A percentile compares a stretch with the other conserved stretches of the same genome.
Conservation (phyloP, 2,888 invertebrate species). For the Cephus nigrinus region DNA sequence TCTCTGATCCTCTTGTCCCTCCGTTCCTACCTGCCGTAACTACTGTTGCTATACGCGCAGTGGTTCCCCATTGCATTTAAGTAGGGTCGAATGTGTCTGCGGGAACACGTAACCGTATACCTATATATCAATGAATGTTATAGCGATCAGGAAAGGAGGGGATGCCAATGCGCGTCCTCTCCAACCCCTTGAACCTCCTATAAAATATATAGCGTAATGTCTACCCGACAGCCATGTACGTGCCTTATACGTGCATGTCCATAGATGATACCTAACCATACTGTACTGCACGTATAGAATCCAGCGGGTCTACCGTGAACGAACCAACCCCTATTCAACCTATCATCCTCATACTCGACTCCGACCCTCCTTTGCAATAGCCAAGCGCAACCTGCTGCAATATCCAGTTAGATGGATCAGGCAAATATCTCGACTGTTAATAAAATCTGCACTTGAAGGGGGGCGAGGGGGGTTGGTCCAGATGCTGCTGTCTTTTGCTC, state of each 20-base stretch:
- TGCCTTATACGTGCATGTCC: not conserved
- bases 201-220: conserved; percentile 48
- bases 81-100: not conserved
- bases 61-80: not conserved
- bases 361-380: not conserved
- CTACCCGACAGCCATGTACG: conserved; percentile 36
- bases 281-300: not conserved
- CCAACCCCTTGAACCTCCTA: conserved; percentile 22
- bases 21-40: not conserved
- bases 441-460: not conserved
- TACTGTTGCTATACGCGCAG: not conserved
- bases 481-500: not conserved
- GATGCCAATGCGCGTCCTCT: conserved; percentile 36
- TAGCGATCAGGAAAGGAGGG: not conserved
- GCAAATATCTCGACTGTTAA: not conserved
- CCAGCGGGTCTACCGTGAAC: not conserved
- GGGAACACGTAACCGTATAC: not conserved
- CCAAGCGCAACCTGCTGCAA: not conserved
- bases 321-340: not conserved
- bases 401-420: not conserved
- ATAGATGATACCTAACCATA: not conserved
- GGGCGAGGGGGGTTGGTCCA: not conserved
- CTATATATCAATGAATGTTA: not conserved
- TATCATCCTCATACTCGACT: not conserved
- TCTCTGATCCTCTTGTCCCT: not conserved